phyloP scores from a whole-genome alignment of 2,888 invertebrate species.

The Mesoligia furuncula region DNA sequence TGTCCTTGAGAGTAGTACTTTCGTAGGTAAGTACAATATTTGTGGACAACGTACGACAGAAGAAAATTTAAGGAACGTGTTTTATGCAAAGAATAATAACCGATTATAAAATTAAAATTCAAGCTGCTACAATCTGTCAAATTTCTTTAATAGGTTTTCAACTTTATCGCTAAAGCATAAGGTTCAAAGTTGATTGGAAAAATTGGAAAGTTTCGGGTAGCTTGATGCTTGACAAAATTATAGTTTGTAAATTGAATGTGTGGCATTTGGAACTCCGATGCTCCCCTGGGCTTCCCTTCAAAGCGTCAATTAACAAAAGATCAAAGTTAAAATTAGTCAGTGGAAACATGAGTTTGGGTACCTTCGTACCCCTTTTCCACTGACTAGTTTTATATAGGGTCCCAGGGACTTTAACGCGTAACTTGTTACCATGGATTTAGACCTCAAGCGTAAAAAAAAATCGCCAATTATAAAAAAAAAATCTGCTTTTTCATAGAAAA shows the following conservation, averaged over 20 bases:
- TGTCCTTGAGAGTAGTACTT: background rate
- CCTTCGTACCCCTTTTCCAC: too few species aligned
- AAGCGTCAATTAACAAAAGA: slow-evolving; percentile 38
- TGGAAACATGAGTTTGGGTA: background rate
- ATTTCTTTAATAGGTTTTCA: too few species aligned
- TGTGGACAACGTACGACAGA: background rate
- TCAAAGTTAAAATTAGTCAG: slow-evolving; percentile 41
- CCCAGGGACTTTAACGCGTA: too few species aligned
- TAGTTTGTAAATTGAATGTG: background rate
- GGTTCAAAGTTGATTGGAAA: too few species aligned
- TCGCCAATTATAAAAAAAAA: too few species aligned
- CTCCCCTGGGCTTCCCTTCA: background rate
- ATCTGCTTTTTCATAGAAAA: too few species aligned
- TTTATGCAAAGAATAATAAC: background rate
- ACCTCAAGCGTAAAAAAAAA: too few species aligned
- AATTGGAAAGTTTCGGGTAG: too few species aligned
- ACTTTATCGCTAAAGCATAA: too few species aligned
- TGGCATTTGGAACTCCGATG: background rate
- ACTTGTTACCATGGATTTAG: too few species aligned
- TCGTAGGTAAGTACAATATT: background rate
- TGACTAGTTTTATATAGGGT: too few species aligned
- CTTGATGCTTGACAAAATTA: background rate
- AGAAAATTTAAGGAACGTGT: background rate
- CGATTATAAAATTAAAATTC: background rate
- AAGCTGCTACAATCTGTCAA: too few species aligned